A percentile compares a stretch with the other conserved stretches of the same genome.
These are phyloP conservation scores for Phocoena sinus DNA, from an alignment of 2,113 vertebrate species.

Conservation along the genomic window DNA sequence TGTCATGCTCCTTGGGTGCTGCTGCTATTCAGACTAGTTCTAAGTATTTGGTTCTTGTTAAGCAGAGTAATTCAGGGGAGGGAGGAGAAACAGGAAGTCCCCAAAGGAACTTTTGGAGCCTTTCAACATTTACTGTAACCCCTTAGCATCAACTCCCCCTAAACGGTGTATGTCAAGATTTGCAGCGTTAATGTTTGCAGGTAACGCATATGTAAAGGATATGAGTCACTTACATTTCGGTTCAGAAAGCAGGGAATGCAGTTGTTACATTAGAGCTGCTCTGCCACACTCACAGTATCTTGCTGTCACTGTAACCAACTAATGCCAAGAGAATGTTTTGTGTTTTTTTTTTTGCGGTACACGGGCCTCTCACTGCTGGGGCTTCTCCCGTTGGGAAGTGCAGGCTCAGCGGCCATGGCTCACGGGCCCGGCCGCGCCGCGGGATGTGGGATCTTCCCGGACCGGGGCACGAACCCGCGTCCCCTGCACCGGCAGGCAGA, in stretches of 20 bases:
- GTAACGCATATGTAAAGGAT: conserved; percentile 16
- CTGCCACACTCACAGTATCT: conserved; percentile 21
- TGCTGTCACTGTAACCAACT: conserved; percentile 68
- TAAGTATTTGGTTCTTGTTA: too few relatives aligned
- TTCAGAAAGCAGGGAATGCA: neutral
- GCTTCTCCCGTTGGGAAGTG: too few relatives aligned
- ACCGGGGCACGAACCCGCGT: too few relatives aligned
- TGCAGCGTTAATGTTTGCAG: conserved; percentile 38
- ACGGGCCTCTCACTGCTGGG: too few relatives aligned
- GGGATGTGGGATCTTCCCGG: too few relatives aligned
- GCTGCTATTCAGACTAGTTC: too few relatives aligned
- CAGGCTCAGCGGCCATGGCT: too few relatives aligned
- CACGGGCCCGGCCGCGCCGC: too few relatives aligned
- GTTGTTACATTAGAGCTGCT: conserved; percentile 40
- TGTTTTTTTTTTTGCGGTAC: too few relatives aligned
- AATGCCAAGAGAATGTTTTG: conserved; percentile 62
- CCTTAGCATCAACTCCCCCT: neutral
- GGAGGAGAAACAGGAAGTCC: neutral
- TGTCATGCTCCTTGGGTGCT: too few relatives aligned
- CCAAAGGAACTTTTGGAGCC: conserved; percentile 36
- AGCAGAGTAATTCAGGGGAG: too few relatives aligned
- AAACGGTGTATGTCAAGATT: neutral
- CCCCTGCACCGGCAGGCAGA: too few relatives aligned
- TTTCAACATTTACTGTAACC: conserved; percentile 12
- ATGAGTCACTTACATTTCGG: neutral